Base-by-base conservation (phyloP, 2,113 vertebrate genomes). In the Gambusia affinis region DNA sequence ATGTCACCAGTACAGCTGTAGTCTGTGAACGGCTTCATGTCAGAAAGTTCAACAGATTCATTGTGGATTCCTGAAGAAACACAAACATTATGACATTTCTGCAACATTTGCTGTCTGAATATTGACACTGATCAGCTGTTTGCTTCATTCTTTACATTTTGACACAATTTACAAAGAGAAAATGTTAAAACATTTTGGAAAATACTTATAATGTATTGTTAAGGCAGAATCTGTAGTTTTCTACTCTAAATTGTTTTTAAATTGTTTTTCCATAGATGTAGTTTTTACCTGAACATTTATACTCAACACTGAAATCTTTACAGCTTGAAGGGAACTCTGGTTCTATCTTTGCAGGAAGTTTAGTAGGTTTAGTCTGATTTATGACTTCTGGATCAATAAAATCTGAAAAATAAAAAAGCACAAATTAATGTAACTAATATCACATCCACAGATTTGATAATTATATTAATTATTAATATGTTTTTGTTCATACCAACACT, bases 401-500 rank as follows among this genome's bases (percentile, higher is more conserved):
- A 37, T 12, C 35, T 37, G 10, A 37, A 37, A 10, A 37, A 11
- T 11, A 11, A 37, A 37, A 37, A 29, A 37, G 11, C 0, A 37
- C 35, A 37, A 2, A 11, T 39, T 1, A 42, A 7, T 27, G 24
- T 37, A 54, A 35, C 22, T n/a, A 11, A n/a, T 24, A 10, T 24
- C 7, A 54, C 22, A n/a, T 22, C 19, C 7, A 54, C 22, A 54
- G 17, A 30, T 19, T 73, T 62, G 1, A 60, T 68, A 78, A 33
- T 33, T 7, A 8, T 33, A 8, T 1, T 33, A 33, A 33, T 33
- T 8, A 29, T 29, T 29, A 47, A 27, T 6, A 72, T 1, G 4
- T 12, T 31, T 4, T 17, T 54, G n/a, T 61, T 80, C 92, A 17
- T 76, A 94, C 92, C 88, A 24, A 63, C 3, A 65, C 10, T 0